A percentile compares a stretch with the other conserved stretches of the same genome.
Conservation (phyloP, 2,797 vertebrate species). For the Glossophaga mutica region DNA sequence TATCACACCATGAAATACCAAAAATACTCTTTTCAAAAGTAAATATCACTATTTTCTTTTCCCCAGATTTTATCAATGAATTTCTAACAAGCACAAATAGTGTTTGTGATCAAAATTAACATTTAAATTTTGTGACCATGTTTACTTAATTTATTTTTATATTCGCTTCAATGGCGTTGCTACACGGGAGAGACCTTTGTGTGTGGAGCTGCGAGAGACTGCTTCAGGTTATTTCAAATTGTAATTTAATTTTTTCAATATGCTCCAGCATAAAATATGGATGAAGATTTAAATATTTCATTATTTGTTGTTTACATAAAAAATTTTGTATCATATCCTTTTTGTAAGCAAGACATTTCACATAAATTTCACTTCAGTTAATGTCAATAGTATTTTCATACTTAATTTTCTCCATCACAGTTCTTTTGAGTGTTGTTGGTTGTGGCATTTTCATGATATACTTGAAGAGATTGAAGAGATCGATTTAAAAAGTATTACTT, state of each 20-base stretch:
- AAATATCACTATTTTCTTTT: background rate
- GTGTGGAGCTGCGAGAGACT: background rate
- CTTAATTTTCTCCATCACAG: background rate
- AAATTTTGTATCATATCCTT: background rate
- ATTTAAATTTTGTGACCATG: background rate
- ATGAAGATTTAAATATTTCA: conserved; percentile 13
- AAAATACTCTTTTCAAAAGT: background rate
- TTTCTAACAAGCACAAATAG: background rate
- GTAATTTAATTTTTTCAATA: background rate
- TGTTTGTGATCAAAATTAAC: background rate
- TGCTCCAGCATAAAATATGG: background rate
- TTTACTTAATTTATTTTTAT: background rate
- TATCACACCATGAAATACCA: background rate
- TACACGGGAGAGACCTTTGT: background rate
- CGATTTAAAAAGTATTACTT: background rate
- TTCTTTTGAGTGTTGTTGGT: background rate
- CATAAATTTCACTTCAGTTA: background rate
- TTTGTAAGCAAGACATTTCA: background rate
- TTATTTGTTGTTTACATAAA: background rate
- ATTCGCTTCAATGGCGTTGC: background rate
- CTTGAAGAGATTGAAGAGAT: background rate
- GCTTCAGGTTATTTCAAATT: background rate
- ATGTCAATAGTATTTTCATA: background rate
- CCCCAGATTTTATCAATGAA: background rate
- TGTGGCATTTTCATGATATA: background rate